Base-by-base conservation (phyloP, 1,140 invertebrate species). In the Penaeus chinensis region DNA sequence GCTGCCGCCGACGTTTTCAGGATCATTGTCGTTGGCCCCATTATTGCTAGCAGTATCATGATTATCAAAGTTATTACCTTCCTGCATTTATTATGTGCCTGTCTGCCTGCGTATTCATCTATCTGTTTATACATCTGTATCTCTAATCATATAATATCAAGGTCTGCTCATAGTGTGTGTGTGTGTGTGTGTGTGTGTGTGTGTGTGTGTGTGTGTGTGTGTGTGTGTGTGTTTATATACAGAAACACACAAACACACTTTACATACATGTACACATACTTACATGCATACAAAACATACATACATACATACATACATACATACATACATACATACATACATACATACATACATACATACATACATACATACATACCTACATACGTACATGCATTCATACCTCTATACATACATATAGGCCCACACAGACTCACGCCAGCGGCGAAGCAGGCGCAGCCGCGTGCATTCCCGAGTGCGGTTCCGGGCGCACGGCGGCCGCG, bases 291-390 rank as follows among this genome's bases (percentile, higher is more conserved):
- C 32, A 32, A 32, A 0, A 74, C 24, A 37, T 74, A 11, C 11
- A 27, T n/a, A 11, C 24, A 18, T 74, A 27, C 10, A 24, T 16
- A 27, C 13, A 74, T 18, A 32, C 10, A 74, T n/a, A 74, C 24
- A 74, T 74, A 32, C 24, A 74, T 74, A 32, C 24, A 74, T 74
- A 74, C 24, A 74, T 74, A 27, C 37, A 74, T 74, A 74, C 37
- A 74, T 74, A 74, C 37, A 74, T 74, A 74, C 37, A 74, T 74
- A 74, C 37, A 74, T 74, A 74, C 37, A 74, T 27, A 74, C 37
- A 74, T 27, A 74, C 37, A 74, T 27, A 74, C 37, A 71, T 24
- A 71, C 37, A 71, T 24, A 24, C 37, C 13, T 71, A 71, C n/a
- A 2, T 71, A 71, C n/a, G 27, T 71, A 71, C n/a, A 27, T 71